A percentile compares a stretch with the other conserved stretches of the same genome.
Evolutionary conservation across 1,140 invertebrate genomes (phyloP).

Genomic region (Nasonia giraulti): DNA sequence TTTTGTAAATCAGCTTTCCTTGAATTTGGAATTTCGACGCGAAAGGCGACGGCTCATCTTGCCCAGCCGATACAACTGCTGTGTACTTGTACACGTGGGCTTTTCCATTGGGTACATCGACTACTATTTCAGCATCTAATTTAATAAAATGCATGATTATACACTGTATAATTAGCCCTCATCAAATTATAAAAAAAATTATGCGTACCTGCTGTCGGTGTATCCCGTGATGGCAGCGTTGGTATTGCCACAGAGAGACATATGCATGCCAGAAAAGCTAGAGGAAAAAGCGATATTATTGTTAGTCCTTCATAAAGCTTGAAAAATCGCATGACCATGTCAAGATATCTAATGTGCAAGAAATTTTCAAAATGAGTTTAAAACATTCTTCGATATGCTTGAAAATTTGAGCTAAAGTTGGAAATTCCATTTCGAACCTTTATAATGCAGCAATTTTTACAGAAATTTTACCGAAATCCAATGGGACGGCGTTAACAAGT

Average conservation of each 20-base stretch:
- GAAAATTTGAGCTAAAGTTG: too few relatives aligned
- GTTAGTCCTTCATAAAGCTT: too few relatives aligned
- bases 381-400: too few relatives aligned
- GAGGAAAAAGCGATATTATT: too few relatives aligned
- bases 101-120: constrained; percentile 62
- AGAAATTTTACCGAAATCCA: neutral
- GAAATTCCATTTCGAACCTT: too few relatives aligned
- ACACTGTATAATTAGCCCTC: neutral
- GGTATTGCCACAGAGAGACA: too few relatives aligned
- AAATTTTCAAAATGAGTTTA: too few relatives aligned
- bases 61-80: constrained; percentile 64
- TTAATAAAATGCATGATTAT: neutral
- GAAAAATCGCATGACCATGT: too few relatives aligned
- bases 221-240: neutral
- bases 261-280: too few relatives aligned
- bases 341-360: too few relatives aligned
- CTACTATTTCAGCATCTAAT: neutral
- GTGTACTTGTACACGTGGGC: constrained; percentile 68
- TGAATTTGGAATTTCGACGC: constrained; percentile 65
- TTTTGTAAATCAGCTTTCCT: constrained; percentile 64
- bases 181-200: neutral
- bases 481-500: neutral
- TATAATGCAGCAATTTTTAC: too few relatives aligned
- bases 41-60: constrained; percentile 62
- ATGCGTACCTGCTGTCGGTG: neutral